These are phyloP conservation scores for Drosophila murphyi DNA, from an alignment of 1,140 invertebrate species.

Conservation along the genomic window DNA sequence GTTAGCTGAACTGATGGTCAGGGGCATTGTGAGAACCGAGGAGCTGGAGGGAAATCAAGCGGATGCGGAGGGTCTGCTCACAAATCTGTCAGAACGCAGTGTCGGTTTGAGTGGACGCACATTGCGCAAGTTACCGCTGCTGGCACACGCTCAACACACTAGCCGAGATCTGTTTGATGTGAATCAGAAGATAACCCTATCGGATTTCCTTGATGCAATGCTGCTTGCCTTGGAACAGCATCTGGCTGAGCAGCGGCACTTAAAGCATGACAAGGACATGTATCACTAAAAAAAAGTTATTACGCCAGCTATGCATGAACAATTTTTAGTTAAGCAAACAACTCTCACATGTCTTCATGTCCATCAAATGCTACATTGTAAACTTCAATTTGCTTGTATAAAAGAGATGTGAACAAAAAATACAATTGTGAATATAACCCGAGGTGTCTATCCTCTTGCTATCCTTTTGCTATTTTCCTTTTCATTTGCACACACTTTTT, in stretches of 20 bases:
- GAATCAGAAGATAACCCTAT: slow-evolving; percentile 62
- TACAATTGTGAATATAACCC: slow-evolving; percentile 5
- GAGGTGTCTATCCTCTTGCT: slow-evolving; percentile 23
- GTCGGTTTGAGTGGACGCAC: slow-evolving; percentile 92
- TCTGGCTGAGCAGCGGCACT: slow-evolving; percentile 58
- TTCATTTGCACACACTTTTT: slow-evolving; percentile 58
- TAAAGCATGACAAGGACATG: slow-evolving; percentile 39
- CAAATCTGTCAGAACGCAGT: slow-evolving; percentile 86
- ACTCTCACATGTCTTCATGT: neutral
- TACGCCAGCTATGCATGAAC: neutral
- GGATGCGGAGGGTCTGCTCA: slow-evolving; percentile 83
- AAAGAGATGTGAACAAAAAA: slow-evolving; percentile 36
- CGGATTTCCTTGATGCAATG: slow-evolving; percentile 80
- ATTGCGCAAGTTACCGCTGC: slow-evolving; percentile 94
- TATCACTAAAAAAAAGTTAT: slow-evolving; percentile 1
- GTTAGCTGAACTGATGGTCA: slow-evolving; percentile 91
- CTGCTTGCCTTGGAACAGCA: slow-evolving; percentile 70
- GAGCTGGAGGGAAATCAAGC: slow-evolving; percentile 57
- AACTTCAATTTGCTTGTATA: slow-evolving; percentile 18
- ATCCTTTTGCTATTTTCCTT: slow-evolving; percentile 22
- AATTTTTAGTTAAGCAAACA: slow-evolving; percentile 1
- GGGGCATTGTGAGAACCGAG: slow-evolving; percentile 84
- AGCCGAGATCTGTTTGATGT: slow-evolving; percentile 57
- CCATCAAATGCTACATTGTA: slow-evolving; percentile 32
- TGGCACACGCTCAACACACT: slow-evolving; percentile 88